These are phyloP conservation scores for Drosophila lacicola DNA, from an alignment of 2,888 invertebrate genomes.

Conservation along the genomic window DNA sequence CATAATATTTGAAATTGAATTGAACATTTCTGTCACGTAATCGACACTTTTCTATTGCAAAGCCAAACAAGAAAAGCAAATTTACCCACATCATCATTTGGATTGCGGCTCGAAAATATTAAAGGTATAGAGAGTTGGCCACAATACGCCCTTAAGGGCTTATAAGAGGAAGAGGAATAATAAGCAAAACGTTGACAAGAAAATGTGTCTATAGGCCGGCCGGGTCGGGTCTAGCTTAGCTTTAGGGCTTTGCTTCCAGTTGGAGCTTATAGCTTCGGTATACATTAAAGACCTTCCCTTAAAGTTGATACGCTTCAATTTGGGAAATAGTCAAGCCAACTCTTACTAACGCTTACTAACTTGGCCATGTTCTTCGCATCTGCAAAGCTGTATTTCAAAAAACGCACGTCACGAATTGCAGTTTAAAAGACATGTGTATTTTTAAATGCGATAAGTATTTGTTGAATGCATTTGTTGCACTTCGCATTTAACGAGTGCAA, in stretches of 20 bases:
- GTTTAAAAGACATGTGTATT: slow-evolving; percentile 47
- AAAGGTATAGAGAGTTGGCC: slow-evolving; percentile 45
- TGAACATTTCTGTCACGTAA: slow-evolving; percentile 81
- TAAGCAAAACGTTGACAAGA: slow-evolving; percentile 65
- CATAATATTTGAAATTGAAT: slow-evolving; percentile 76
- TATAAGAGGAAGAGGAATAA: slow-evolving; percentile 34
- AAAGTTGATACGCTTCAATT: slow-evolving; percentile 29
- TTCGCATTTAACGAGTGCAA: slow-evolving; percentile 42
- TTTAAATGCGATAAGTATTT: slow-evolving; percentile 55
- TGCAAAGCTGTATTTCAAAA: slow-evolving; percentile 22
- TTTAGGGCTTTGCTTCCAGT: background rate
- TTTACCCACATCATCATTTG: slow-evolving; percentile 65
- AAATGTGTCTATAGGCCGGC: slow-evolving; percentile 57
- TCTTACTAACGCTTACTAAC: background rate
- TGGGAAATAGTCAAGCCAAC: background rate
- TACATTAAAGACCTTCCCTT: slow-evolving; percentile 7
- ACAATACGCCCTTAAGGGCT: slow-evolving; percentile 59
- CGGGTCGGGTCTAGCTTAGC: slow-evolving; percentile 6
- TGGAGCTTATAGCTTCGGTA: background rate
- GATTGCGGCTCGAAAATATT: slow-evolving; percentile 41
- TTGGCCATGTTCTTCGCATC: background rate
- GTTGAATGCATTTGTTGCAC: slow-evolving; percentile 56
- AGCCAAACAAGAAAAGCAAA: slow-evolving; percentile 57
- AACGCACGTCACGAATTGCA: slow-evolving; percentile 18
- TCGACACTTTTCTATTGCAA: slow-evolving; percentile 73